Percentiles rank a stretch among this genome's conserved stretches.
phyloP scores from a whole-genome alignment of 2,888 invertebrate genomes.

The Sturmia bella region DNA sequence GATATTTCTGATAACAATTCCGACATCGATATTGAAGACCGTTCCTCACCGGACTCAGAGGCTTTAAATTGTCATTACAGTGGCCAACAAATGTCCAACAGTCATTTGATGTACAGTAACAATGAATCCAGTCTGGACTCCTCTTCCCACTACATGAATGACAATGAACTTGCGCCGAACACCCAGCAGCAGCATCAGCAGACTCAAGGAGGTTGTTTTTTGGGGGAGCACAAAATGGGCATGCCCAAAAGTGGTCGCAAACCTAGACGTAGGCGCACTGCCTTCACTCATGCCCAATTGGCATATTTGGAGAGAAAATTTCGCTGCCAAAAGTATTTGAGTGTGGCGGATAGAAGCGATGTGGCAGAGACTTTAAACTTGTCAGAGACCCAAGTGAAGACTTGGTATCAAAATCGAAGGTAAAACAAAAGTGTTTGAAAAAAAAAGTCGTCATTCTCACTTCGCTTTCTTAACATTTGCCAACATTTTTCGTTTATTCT shows the following conservation, averaged over 20 bases:
- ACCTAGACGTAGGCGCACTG: slow-evolving; percentile 92
- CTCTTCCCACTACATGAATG: slow-evolving; percentile 71
- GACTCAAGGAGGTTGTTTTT: slow-evolving; percentile 23
- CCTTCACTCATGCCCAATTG: slow-evolving; percentile 96
- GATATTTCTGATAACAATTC: slow-evolving; percentile 81
- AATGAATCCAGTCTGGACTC: slow-evolving; percentile 80
- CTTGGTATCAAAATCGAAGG: slow-evolving; percentile 87
- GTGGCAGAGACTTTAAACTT: slow-evolving; percentile 94
- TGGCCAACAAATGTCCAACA: slow-evolving; percentile 45
- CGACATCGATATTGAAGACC: slow-evolving; percentile 82
- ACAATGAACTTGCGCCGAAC: slow-evolving; percentile 58
- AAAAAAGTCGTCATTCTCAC: too few species aligned
- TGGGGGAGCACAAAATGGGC: slow-evolving; percentile 76
- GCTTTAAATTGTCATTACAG: slow-evolving; percentile 74
- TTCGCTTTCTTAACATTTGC: too few species aligned
- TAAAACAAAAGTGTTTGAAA: slow-evolving; percentile 71
- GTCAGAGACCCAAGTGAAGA: slow-evolving; percentile 97
- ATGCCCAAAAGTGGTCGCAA: slow-evolving; percentile 86
- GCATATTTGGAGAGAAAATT: slow-evolving; percentile 96
- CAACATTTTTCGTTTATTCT: neutral
- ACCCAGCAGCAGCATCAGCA: slow-evolving; percentile 35
- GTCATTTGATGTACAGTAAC: slow-evolving; percentile 72
- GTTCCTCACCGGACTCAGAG: slow-evolving; percentile 80
- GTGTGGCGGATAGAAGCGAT: slow-evolving; percentile 95
- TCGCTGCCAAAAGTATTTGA: slow-evolving; percentile 95